phyloP scores from a whole-genome alignment of 2,797 vertebrate genomes.

The Hafferia zeledoni region DNA sequence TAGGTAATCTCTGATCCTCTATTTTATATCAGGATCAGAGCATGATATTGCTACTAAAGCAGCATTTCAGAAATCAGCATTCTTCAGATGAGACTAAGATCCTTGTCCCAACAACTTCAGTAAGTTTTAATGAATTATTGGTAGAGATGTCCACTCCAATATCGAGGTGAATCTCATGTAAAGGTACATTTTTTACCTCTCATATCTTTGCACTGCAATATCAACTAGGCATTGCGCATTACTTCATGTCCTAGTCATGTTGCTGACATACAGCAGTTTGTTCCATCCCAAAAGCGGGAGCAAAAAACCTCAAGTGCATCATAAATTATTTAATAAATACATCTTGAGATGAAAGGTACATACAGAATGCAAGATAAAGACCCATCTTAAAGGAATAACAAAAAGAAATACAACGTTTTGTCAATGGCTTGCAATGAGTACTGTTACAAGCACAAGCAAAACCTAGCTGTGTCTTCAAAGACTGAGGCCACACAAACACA shows the following conservation, averaged over 20 bases:
- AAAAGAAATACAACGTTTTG: background rate
- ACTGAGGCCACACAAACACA: background rate
- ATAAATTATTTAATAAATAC: background rate
- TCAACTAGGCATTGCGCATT: background rate
- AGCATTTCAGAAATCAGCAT: background rate
- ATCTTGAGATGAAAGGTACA: background rate
- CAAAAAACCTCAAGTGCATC: background rate
- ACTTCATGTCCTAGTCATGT: background rate
- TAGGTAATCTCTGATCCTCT: background rate
- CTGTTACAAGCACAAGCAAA: background rate
- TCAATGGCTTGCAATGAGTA: background rate
- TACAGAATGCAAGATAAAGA: background rate
- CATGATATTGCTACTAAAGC: background rate
- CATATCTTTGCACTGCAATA: background rate
- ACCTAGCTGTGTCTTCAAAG: background rate
- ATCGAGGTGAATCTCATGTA: background rate
- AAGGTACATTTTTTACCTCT: background rate
- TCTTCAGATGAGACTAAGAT: background rate
- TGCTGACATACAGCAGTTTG: background rate
- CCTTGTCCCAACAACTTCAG: background rate
- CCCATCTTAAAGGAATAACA: background rate
- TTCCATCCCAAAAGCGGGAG: background rate
- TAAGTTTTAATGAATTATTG: background rate
- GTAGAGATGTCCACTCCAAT: background rate
- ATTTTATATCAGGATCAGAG: background rate